These are phyloP conservation scores for Trachelus tabidus DNA, from an alignment of 2,888 invertebrate genomes.

Conservation along the genomic window DNA sequence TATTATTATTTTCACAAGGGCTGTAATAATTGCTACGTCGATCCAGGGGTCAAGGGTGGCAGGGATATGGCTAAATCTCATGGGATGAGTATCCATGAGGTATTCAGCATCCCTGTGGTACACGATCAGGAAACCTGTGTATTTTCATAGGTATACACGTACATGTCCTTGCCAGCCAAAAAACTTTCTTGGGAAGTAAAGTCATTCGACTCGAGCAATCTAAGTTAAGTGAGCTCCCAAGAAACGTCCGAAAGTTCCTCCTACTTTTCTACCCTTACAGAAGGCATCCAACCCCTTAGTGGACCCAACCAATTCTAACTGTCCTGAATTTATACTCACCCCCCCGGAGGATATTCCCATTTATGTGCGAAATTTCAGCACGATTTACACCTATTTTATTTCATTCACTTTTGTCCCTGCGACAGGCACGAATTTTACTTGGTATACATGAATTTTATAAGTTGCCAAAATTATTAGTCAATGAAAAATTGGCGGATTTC, in stretches of 20 bases:
- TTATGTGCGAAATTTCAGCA: not conserved
- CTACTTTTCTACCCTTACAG: not conserved
- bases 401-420: not conserved
- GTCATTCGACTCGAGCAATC: conserved; percentile 64
- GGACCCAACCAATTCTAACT: not conserved
- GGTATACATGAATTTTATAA: not conserved
- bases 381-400: not conserved
- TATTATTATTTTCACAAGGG: not conserved
- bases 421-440: not conserved
- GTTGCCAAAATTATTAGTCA: too few relatives aligned
- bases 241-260: conserved; percentile 56
- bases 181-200: conserved; percentile 61
- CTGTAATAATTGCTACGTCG: not conserved
- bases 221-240: conserved; percentile 66
- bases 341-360: not conserved
- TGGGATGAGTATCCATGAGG: not conserved
- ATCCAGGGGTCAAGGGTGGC: not conserved
- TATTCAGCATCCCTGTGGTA: not conserved
- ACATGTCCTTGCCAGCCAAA: conserved; percentile 25
- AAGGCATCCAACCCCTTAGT: not conserved
- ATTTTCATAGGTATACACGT: not conserved
- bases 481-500: too few relatives aligned
- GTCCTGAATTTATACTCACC: not conserved
- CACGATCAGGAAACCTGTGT: not conserved
- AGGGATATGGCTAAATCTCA: not conserved